Conservation (phyloP, 2,113 vertebrate species). For the Vanacampus margaritifer region DNA sequence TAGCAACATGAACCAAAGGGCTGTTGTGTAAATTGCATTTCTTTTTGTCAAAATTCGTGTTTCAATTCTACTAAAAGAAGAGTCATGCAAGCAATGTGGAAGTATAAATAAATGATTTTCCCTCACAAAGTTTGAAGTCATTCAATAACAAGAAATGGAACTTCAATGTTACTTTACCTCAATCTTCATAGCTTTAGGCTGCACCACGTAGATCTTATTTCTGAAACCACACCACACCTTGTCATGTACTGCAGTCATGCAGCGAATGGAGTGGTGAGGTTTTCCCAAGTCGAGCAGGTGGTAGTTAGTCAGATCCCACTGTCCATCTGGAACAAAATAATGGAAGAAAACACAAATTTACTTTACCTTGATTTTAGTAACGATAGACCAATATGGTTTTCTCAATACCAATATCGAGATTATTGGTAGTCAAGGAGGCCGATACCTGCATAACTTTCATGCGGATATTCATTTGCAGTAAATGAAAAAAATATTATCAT, state of each 20-base stretch:
- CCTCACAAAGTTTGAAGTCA: neutral
- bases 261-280: conserved; percentile 90
- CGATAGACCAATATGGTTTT: too few relatives aligned
- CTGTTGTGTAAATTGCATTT: neutral
- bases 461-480: too few relatives aligned
- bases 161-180: conserved; percentile 70
- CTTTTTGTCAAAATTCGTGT: neutral
- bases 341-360: neutral
- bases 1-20: neutral
- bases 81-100: neutral
- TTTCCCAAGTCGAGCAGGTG: conserved; percentile 91
- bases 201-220: conserved; percentile 96
- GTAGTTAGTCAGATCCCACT: conserved; percentile 98
- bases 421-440: too few relatives aligned
- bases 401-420: too few relatives aligned
- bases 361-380: neutral
- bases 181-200: conserved; percentile 97
- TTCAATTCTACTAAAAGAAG: neutral
- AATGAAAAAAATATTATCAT: too few relatives aligned
- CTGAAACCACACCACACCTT: conserved; percentile 97
- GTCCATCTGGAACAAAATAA: conserved; percentile 85
- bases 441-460: too few relatives aligned
- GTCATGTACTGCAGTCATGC: conserved; percentile 96
- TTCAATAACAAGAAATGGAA: neutral
- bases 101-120: neutral